Conservation (phyloP, 1,140 invertebrate genomes). For the Cepaea nemoralis region DNA sequence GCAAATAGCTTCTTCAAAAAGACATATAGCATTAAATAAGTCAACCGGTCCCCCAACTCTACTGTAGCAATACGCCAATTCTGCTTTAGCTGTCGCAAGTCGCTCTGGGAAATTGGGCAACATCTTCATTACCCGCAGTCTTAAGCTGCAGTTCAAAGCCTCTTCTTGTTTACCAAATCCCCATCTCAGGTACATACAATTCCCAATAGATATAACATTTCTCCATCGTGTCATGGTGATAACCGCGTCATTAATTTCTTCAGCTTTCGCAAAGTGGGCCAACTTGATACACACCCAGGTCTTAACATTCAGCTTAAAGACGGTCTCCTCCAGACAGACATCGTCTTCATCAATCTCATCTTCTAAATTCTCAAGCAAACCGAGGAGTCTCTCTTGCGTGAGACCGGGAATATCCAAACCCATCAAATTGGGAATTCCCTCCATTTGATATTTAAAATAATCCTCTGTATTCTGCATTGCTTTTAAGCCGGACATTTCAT, state of each 20-base stretch:
- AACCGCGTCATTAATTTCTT: background rate
- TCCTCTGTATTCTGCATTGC: background rate
- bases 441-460: background rate
- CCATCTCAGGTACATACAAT: no score
- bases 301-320: background rate
- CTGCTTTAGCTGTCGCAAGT: background rate
- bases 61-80: slow-evolving; percentile 3
- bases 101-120: background rate
- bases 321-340: background rate
- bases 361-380: background rate
- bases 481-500: no score
- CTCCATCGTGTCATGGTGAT: background rate
- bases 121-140: background rate
- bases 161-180: background rate
- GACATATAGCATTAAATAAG: background rate
- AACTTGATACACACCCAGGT: background rate
- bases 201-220: no score
- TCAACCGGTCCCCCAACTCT: background rate
- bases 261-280: background rate
- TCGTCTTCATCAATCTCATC: slow-evolving; percentile 4
- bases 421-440: background rate
- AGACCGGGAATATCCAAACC: background rate
- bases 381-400: background rate
- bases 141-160: background rate
- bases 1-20: background rate